Percentiles rank a stretch among this genome's conserved stretches.
phyloP scores from a whole-genome alignment of 2,888 invertebrate species.

The Timema podura region DNA sequence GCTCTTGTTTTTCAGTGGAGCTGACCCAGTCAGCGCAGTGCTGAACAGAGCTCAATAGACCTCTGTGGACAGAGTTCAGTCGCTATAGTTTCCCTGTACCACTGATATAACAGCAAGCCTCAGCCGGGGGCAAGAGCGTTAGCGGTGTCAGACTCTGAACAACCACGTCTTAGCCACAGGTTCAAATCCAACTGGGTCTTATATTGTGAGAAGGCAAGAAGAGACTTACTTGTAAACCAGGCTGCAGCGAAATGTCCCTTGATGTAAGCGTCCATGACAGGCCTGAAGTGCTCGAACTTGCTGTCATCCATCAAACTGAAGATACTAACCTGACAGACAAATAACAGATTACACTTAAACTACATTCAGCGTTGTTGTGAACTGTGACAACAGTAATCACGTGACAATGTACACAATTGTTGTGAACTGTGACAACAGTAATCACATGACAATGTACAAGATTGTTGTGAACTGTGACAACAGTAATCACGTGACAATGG shows the following conservation, averaged over 20 bases:
- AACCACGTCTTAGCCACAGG: no score
- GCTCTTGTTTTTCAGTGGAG: constrained; percentile 82
- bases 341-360: no score
- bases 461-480: no score
- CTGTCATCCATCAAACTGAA: constrained; percentile 85
- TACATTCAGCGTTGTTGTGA: no score
- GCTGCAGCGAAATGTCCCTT: constrained; percentile 93
- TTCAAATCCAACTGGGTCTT: no score
- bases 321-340: constrained; percentile 62
- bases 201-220: no score
- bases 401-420: no score
- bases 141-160: background rate
- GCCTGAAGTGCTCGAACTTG: constrained; percentile 91
- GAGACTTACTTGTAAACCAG: constrained; percentile 79
- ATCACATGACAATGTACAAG: no score
- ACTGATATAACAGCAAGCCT: background rate
- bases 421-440: no score
- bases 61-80: constrained; percentile 50
- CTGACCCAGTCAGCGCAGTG: constrained; percentile 85
- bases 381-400: no score
- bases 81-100: background rate
- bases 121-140: background rate
- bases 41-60: constrained; percentile 81
- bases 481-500: no score
- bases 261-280: constrained; percentile 91